Evolutionary conservation across 2,113 vertebrate genomes (phyloP), one percentile per base, ranked within the genome.

Genomic region (Mesitornis unicolor): DNA sequence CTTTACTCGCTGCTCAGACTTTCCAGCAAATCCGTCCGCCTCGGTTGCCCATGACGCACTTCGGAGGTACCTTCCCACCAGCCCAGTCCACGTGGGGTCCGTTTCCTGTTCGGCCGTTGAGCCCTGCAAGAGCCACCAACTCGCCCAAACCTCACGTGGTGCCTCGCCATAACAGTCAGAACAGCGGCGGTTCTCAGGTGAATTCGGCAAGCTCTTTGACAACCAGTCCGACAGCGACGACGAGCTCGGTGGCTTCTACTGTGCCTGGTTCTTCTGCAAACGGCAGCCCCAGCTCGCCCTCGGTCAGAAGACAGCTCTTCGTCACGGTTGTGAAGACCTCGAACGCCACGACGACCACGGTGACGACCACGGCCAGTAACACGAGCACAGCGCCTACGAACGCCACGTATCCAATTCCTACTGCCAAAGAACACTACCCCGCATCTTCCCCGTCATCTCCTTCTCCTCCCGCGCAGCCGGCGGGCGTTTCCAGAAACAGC

Each of bases 21-120:
- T 99, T 99, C 98, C 99, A 99, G 97, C 99, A 99, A 96, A 99
- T 99, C 98, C 98, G 99, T 97, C 99, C 99, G 60, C 99, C 99
- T 53, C 98, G 99, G 80, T 98, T 99, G 95, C 99, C 99, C 95
- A 99, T 99, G 99, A 99, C 99, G 6, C 99, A 99, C 97, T 99
- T 99, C 33, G 99, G 99, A 90, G 99, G 99, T 82, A 99, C 99
- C 84, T 99, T 99, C 97, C 98, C 99, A 40, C 99, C 99, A 10
- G 99, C 99, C 16, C 98, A 99, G 76, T 99, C 99, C 93, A 99
- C 99, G 6, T 99, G 99, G 99, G 99, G 99, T 31, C 99, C 99
- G 2, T 99, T 99, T 95, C 99, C 99, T 2, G 99, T 99, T 91
- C 98, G 99, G 93, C 99, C 99, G 3, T 98, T 99, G 96, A 99